phyloP scores from a whole-genome alignment of 2,797 vertebrate genomes.

The Margarornis squamiger region DNA sequence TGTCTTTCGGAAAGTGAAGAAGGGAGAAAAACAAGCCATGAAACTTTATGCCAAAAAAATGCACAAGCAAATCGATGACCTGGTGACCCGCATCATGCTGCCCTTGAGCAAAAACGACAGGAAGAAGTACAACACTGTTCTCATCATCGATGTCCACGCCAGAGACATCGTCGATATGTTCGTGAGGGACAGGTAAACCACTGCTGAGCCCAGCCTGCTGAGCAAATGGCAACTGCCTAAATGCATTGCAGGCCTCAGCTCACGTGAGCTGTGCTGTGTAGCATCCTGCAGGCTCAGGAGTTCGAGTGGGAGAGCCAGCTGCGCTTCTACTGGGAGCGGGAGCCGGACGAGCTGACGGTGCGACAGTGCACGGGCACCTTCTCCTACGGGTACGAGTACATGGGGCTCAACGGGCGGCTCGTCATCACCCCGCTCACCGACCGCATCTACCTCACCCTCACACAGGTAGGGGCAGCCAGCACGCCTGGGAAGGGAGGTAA shows the following conservation, averaged over 20 bases:
- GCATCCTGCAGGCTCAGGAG: slow-evolving; percentile 89
- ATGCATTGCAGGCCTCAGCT: no score
- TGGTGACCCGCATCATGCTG: slow-evolving; percentile 87
- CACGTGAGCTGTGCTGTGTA: slow-evolving; percentile 26
- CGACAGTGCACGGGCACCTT: slow-evolving; percentile 92
- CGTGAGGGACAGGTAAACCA: slow-evolving; percentile 85
- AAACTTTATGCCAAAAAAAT: slow-evolving; percentile 88
- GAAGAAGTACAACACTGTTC: slow-evolving; percentile 92
- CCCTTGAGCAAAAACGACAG: slow-evolving; percentile 88
- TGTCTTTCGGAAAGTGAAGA: slow-evolving; percentile 84
- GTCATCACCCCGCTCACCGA: slow-evolving; percentile 97
- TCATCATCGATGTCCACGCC: slow-evolving; percentile 96
- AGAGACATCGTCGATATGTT: slow-evolving; percentile 93
- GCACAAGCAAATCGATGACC: slow-evolving; percentile 89
- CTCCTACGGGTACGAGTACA: slow-evolving; percentile 95
- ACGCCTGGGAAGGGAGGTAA: no score
- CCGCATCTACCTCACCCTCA: slow-evolving; percentile 95
- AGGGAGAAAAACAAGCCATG: slow-evolving; percentile 88
- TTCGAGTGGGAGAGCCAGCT: slow-evolving; percentile 98
- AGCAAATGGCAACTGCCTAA: neutral
- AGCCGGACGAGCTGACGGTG: slow-evolving; percentile 86
- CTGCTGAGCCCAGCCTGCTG: rapidly evolving
- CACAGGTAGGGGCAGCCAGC: slow-evolving; percentile 77
- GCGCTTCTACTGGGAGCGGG: slow-evolving; percentile 90
- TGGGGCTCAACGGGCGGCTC: slow-evolving; percentile 94